Evolutionary conservation across 2,888 invertebrate species (phyloP), one percentile per base, ranked within the genome.

Genomic region (Gymnocheta viridis): DNA sequence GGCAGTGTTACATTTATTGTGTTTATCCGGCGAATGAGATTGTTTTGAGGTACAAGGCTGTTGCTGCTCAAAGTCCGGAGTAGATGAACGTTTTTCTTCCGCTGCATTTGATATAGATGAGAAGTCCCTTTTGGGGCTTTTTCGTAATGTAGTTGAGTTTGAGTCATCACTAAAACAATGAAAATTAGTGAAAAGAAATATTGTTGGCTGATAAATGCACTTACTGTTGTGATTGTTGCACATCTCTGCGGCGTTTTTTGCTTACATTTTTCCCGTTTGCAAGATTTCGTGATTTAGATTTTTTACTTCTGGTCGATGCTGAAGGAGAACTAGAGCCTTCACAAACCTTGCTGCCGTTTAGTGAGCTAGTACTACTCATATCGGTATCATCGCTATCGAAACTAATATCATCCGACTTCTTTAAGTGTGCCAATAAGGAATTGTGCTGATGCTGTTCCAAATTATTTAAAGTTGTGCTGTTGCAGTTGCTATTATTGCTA

Each of bases 361-460:
- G 87, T 0, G 92, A 91, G 70, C 91, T 91, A 27, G 91, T 91
- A 85, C 91, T 91, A 72, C 91, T 91, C 88, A 90, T 89, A 58
- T 92, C 91, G 0, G 91, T 91, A 62, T 91, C 91, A 86, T 92
- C 91, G 76, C 91, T 91, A 7, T 91, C 91, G 44, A 89, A 89
- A 67, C 90, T 88, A 51, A 80, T 24, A 69, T 86, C 87, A 1
- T 82, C 74, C 7, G 73, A n/a, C 47, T 54, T 73, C 49, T 82
- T 82, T 7, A 70, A 47, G 29, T 82, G 62, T 19, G 74, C n/a
- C 14, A 73, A 41, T 38, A 72, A 56, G 10, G 74, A 38, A 10
- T 62, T 51, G 47, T 77, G 73, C 10, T 62, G 54, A 44, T 85
- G 76, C 14, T 85, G 78, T 7, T 86, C 85, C 35, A 84, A 44